A percentile compares a stretch with the other conserved stretches of the same genome.
phyloP scores from a whole-genome alignment of 2,113 vertebrate genomes.

The Periophthalmus modestus region DNA sequence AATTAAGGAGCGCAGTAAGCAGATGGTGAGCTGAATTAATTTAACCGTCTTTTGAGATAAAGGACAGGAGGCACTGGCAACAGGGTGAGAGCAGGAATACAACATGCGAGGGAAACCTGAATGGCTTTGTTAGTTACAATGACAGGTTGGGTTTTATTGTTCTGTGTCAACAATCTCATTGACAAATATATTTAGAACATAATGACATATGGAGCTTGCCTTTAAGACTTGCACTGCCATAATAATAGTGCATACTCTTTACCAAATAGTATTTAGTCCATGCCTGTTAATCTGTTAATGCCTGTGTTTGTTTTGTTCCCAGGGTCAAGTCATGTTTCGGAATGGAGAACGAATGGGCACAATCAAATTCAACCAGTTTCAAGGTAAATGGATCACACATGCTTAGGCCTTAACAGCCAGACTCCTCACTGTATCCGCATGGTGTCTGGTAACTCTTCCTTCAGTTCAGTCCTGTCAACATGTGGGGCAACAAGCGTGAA shows the following conservation, averaged over 20 bases:
- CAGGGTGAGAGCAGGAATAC: conserved; percentile 26
- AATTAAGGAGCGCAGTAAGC: conserved; percentile 65
- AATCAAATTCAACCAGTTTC: conserved; percentile 98
- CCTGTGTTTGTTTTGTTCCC: conserved; percentile 54
- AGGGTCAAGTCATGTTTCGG: conserved; percentile 99
- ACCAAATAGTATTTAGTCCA: background rate
- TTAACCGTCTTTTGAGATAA: conserved; percentile 54
- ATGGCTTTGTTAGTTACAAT: background rate
- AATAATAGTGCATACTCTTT: background rate
- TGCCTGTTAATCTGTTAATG: background rate
- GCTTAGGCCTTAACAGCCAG: background rate
- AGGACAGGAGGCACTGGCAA: conserved; percentile 39
- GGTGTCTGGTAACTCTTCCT: background rate
- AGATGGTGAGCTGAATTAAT: conserved; percentile 67
- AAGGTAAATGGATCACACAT: conserved; percentile 81
- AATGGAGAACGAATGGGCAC: conserved; percentile 98
- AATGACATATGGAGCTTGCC: background rate
- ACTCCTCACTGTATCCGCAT: background rate
- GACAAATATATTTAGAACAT: background rate
- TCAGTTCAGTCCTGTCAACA: background rate
- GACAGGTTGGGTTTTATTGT: background rate
- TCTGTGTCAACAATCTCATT: background rate
- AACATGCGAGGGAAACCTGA: conserved; percentile 12
- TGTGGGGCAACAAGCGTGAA: background rate
- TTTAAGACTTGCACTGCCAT: background rate